phyloP scores from a whole-genome alignment of 2,797 vertebrate species.

The Anas bahamensis region DNA sequence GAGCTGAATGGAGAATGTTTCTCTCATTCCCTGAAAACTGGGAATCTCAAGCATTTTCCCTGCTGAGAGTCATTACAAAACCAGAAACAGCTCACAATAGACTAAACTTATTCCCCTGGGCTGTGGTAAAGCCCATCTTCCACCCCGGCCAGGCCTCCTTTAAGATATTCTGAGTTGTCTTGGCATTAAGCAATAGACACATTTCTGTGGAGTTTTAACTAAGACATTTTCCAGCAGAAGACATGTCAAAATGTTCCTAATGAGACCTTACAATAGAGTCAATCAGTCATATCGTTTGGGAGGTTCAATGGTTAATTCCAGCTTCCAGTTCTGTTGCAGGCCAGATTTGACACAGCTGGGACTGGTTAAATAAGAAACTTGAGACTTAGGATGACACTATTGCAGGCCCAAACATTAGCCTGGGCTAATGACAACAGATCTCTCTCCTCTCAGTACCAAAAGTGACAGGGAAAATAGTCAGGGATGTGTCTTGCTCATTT shows the following conservation, averaged over 20 bases:
- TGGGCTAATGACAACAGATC: background rate
- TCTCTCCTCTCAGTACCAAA: constrained; percentile 8
- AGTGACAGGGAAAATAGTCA: background rate
- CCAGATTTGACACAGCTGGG: constrained; percentile 47
- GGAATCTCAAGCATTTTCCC: background rate
- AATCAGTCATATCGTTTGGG: background rate
- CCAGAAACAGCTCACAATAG: constrained; percentile 19
- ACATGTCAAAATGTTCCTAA: constrained; percentile 5
- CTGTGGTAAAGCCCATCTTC: constrained; percentile 21
- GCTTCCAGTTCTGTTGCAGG: constrained; percentile 5
- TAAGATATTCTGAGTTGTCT: background rate
- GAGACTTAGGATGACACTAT: constrained; percentile 19
- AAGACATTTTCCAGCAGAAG: constrained; percentile 37
- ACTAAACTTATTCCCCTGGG: background rate
- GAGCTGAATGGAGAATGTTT: background rate
- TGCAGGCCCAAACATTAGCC: background rate
- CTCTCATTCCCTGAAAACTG: background rate
- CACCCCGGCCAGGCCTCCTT: background rate
- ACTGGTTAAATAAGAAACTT: constrained; percentile 46
- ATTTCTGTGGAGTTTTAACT: background rate
- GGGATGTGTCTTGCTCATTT: background rate
- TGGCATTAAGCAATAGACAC: background rate
- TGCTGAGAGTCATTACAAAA: constrained; percentile 20
- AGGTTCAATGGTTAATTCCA: constrained; percentile 36
- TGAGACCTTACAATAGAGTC: background rate